A percentile compares a stretch with the other conserved stretches of the same genome.
Evolutionary conservation across 2,113 vertebrate species (phyloP).

Genomic region (Dasyurus viverrinus): DNA sequence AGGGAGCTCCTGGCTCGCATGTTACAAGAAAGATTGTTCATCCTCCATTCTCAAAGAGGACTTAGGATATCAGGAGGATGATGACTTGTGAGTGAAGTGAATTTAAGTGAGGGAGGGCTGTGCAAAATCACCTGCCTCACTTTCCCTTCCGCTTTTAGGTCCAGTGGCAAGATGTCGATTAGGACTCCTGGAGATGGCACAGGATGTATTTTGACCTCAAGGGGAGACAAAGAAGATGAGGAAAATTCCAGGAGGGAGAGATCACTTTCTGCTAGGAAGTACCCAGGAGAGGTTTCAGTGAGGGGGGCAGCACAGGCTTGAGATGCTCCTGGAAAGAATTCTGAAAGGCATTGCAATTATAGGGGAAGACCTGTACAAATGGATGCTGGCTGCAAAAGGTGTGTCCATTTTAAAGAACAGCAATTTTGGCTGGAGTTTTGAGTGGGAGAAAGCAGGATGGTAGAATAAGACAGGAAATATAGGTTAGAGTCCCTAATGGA

Average conservation of each 20-base stretch:
- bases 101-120: too few relatives aligned
- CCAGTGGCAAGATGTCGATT: too few relatives aligned
- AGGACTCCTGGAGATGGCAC: too few relatives aligned
- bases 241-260: neutral
- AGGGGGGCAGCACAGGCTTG: neutral
- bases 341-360: neutral
- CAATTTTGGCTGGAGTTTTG: neutral
- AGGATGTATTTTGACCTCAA: too few relatives aligned
- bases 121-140: too few relatives aligned
- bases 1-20: neutral
- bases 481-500: neutral
- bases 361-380: neutral
- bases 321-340: neutral
- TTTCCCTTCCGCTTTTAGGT: too few relatives aligned
- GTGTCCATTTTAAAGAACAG: neutral
- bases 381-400: neutral
- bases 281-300: neutral
- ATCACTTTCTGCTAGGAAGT: neutral
- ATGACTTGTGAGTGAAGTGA: neutral
- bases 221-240: neutral
- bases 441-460: neutral
- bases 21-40: neutral
- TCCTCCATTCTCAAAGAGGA: neutral
- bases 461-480: neutral
- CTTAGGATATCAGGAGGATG: neutral